Conservation (phyloP, 1,140 invertebrate species). For the Pantala flavescens region DNA sequence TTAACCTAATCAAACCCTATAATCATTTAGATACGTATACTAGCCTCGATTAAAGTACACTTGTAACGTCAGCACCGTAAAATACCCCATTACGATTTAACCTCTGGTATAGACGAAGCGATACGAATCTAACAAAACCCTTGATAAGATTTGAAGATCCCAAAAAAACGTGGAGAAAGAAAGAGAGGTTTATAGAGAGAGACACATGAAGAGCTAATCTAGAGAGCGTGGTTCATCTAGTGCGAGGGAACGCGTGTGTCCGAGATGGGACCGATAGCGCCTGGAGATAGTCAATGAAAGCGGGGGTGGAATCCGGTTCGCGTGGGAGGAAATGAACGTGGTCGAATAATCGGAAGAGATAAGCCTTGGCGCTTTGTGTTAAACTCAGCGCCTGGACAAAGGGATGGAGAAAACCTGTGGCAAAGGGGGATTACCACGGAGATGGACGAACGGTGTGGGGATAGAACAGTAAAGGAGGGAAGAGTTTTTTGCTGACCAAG, state of each 20-base stretch:
- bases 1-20: too few species aligned
- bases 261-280: not conserved
- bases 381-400: not conserved
- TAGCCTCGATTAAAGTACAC: too few species aligned
- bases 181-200: not conserved
- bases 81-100: too few species aligned
- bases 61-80: too few species aligned
- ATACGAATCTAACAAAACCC: too few species aligned
- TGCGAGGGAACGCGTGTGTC: not conserved
- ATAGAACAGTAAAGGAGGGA: not conserved
- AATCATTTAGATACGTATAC: too few species aligned
- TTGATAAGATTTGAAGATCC: too few species aligned
- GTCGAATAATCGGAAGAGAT: slow-evolving; percentile 9
- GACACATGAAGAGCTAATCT: not conserved
- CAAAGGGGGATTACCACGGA: not conserved
- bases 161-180: not conserved
- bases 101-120: too few species aligned
- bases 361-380: not conserved
- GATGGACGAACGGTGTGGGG: not conserved
- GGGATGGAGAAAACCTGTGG: not conserved
- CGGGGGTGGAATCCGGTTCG: not conserved
- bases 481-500: not conserved
- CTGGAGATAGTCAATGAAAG: not conserved
- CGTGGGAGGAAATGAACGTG: not conserved
- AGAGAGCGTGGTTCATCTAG: not conserved